Conservation (phyloP, 2,113 vertebrate genomes). For the Electrona antarctica region DNA sequence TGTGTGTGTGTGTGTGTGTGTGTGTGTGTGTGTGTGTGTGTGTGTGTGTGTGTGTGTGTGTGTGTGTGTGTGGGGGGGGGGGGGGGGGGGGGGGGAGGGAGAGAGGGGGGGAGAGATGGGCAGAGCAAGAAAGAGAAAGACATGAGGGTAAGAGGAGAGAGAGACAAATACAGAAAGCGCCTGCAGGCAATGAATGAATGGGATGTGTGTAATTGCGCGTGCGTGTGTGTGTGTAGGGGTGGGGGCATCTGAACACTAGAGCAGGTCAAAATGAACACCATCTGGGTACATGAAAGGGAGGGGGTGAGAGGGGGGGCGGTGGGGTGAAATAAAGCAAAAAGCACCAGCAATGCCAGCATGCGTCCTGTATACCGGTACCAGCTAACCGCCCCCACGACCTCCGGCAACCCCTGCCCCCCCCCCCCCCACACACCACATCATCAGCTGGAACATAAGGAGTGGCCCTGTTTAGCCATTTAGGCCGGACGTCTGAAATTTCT, state of each 20-base stretch:
- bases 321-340: constrained; percentile 71
- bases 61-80: no score
- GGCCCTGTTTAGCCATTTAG: no score
- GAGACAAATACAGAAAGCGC: no score
- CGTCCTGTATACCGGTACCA: constrained; percentile 47
- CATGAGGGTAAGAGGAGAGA: no score
- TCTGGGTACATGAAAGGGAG: constrained; percentile 78
- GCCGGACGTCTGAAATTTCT: no score
- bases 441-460: constrained; percentile 57
- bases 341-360: constrained; percentile 76
- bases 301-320: neutral
- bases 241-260: constrained; percentile 35
- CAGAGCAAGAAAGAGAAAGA: no score
- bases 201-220: neutral
- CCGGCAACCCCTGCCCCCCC: neutral
- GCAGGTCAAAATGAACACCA: constrained; percentile 80
- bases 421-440: neutral
- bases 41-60: no score
- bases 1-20: no score
- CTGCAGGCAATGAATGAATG: no score
- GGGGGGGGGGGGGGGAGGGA: no score
- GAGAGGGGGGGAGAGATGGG: neutral
- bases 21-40: no score
- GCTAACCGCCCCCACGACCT: constrained; percentile 29
- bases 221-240: constrained; percentile 1